Evolutionary conservation across 2,797 vertebrate genomes (phyloP), one percentile per base, ranked within the genome.

Genomic region (Todus mexicanus): DNA sequence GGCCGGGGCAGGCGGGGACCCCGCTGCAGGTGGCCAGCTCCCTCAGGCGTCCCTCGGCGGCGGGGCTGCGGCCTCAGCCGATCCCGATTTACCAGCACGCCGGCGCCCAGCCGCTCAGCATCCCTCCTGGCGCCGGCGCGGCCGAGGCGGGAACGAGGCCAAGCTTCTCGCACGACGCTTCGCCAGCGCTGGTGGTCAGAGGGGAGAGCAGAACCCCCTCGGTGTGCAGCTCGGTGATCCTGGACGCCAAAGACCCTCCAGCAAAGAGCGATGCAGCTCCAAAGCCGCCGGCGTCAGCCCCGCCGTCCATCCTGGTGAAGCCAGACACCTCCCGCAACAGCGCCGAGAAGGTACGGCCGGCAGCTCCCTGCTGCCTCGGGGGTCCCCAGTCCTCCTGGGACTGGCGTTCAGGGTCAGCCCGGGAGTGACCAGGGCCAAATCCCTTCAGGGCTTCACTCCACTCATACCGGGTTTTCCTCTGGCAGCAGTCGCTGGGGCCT

Each of bases 301-400:
- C 98, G 4, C 99, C 99, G 1, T 99, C 99, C 20, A 99, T 99
- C 97, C 97, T 99, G 63, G 98, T 99, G 92, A 99, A 98, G 92
- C 99, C 99, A n/a, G 98, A 99, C 64, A 96, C 98, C 43, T 96
- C 98, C 86, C 99, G 98, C 96, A 98, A 97, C 95, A 97, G 92
- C 61, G 91, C 81, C 3, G 99, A 99, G 54, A 99, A 99, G 99
- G 99, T 99, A 98, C 12, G 12, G 43, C 4, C 15, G 2, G n/a
- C 1, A 6, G 16, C 4, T 5, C 11, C 47, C n/a, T 4, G 1
- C 12, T 2, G 56, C 48, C 19, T 26, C 43, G 0, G 31, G 21
- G 53, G 40, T 23, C 38, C 42, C 10, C 3, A 15, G 6, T 8
- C 16, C 53, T 33, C 40, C 3, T 4, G 47, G 71, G 20, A 8